Evolutionary conservation across 2,888 invertebrate species (phyloP), one percentile per base, ranked within the genome.

Genomic region (Cheiracanthium punctorium): DNA sequence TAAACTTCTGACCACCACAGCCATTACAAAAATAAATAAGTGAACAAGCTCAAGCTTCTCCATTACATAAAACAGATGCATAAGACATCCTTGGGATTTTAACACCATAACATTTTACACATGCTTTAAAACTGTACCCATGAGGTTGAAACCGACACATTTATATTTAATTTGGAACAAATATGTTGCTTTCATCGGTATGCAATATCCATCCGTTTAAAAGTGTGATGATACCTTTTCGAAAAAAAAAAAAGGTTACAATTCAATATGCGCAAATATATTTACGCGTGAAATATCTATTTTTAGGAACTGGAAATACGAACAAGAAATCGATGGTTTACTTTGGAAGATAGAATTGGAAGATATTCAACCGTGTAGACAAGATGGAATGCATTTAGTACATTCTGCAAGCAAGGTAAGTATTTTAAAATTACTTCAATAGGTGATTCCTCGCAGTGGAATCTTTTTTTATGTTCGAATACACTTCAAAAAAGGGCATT

Each of bases 281-380:
- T 58, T 58, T 58, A 24, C 24, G 14, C 41, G 24, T 20, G 37
- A 14, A 24, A n/a, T 32, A 67, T 81, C 70, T 82, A 41, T 74
- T 80, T 80, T 67, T 88, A 92, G 98, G 88, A 97, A 98, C 91
- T 98, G 98, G 98, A 97, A 97, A 92, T 98, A 98, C 90, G 99
- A 99, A 91, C 96, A 98, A 91, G 99, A 99, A 93, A 98, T 99
- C 80, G 98, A 98, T 90, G 98, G 98, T 14, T 93, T 98, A 88
- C 93, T 99, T 88, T 99, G 99, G 99, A 97, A 97, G 93, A 97
- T 99, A 88, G 95, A 97, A 90, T 93, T 95, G 90, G 95, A 94
- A 90, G 96, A 92, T 20, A 73, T 89, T 7, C 69, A 86, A 43
- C 30, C 37, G 17, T 65, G 70, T 28, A 82, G 77, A 1, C 74